Evolutionary conservation across 2,888 invertebrate genomes (phyloP), one percentile per base, ranked within the genome.

Genomic region (Leptarthrus brevirostris): DNA sequence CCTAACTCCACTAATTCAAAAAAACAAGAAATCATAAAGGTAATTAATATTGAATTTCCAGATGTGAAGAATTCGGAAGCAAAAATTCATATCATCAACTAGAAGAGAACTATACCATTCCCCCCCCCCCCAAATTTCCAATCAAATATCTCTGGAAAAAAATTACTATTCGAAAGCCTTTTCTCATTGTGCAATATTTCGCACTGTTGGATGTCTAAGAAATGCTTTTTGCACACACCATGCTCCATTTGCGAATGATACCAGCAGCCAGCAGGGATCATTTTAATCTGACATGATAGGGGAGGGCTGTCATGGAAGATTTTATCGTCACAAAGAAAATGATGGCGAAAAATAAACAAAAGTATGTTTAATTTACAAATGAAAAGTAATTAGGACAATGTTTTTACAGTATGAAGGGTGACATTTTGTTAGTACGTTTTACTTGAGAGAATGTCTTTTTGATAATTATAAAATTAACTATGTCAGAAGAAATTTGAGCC

Each of bases 241-340:
- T 56, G 18, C 58, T 58, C 36, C 58, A 58, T 58, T 58, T 58
- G 20, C 16, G 36, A 36, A 58, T 20, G 40, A 34, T 58, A 18
- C 58, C 36, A 22, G 58, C 58, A 58, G 58, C 58, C 58, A 36
- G 58, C 58, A 36, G 58, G 58, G 58, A 58, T 58, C 58, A 58
- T 58, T 58, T 58, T 58, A 58, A 58, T 58, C 36, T 26, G 16
- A 36, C 18, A 20, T 36, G 56, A 58, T 58, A 58, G 36, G 16
- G 16, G 58, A 8, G 36, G 36, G 58, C 18, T 36, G 40, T 12
- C 30, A 30, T 40, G 58, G 18, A 58, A 34, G 36, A 26, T 10
- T 58, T 36, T 58, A 12, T 14, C 12, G 3, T 49, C 5, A 20
- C 36, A 58, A 58, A 58, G 36, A 26, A 20, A 36, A 58, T 58